phyloP scores from a whole-genome alignment of 2,888 invertebrate genomes.

The Troilus luridus region DNA sequence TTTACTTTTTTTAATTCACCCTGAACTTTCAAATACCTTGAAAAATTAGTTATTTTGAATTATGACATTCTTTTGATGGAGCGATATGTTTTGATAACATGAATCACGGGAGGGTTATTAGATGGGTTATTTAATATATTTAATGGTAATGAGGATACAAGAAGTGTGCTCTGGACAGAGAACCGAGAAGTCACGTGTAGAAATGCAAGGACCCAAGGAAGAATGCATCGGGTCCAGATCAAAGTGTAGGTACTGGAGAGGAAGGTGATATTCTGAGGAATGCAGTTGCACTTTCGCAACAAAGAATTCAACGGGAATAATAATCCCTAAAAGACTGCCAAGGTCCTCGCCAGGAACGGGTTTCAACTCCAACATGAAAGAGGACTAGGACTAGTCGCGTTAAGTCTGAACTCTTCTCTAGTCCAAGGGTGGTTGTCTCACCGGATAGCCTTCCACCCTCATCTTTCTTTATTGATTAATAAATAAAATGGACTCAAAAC shows the following conservation, averaged over 20 bases:
- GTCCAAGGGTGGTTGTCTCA: background rate
- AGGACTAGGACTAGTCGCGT: background rate
- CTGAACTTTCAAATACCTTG: too few species aligned
- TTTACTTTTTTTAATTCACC: too few species aligned
- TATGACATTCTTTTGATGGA: too few species aligned
- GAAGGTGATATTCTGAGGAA: background rate
- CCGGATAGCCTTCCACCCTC: background rate
- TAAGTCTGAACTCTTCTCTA: background rate
- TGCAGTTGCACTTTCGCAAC: constrained; percentile 22
- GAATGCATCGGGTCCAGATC: background rate
- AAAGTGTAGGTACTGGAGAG: background rate
- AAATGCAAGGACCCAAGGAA: background rate
- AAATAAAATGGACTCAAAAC: too few species aligned
- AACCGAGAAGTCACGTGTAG: background rate
- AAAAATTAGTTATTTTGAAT: too few species aligned
- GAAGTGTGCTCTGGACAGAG: background rate
- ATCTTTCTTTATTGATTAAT: too few species aligned
- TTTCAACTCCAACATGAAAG: background rate
- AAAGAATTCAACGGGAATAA: constrained; percentile 29
- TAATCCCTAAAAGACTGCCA: constrained; percentile 36
- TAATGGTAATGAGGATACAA: too few species aligned
- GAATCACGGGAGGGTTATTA: too few species aligned
- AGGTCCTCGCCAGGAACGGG: background rate
- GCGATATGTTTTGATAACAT: too few species aligned
- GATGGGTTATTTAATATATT: too few species aligned